Base-by-base conservation (phyloP, 1,140 invertebrate genomes). In the Drosophila chauvacae region DNA sequence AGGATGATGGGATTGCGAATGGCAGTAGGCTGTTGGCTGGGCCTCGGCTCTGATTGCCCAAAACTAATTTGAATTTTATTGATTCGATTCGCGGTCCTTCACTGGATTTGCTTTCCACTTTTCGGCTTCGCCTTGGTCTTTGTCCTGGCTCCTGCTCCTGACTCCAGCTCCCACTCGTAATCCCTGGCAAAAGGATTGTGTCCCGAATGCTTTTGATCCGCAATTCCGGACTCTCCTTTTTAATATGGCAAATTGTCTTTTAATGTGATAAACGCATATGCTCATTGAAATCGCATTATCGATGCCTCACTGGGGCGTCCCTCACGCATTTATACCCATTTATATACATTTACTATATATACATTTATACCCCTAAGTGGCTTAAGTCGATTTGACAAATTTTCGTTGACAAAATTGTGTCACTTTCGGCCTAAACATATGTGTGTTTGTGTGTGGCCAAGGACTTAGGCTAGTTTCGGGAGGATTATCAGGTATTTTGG, bases 61-160 rank as follows among this genome's bases (percentile, higher is more conserved):
- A 90, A 88, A 90, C 85, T 88, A 88, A 88, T 88, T 88, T 88
- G 85, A 88, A 88, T 88, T 88, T 88, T 90, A 88, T 88, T 88
- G 85, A 88, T 88, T 90, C 80, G 81, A 82, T 82, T 84, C 85
- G 73, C 71, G 50, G 80, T 68, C 47, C 55, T 42, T 45, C n/a
- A 20, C 57, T 57, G 58, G 30, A 26, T n/a, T 20, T 58, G 48
- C 77, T 69, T 47, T 50, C 45, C 72, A 45, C 80, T 51, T 48
- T 76, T 80, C 69, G 60, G 39, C 58, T 37, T 20, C 26, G 47
- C 44, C 58, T 37, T 20, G 16, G 47, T 9, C 5, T 45, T 45
- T 10, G 42, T 11, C 18, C 10, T 20, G 18, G 10, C 20, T 30
- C 10, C 33, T 2, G 7, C 3, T 33, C 33, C 33, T 6, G 26